These are phyloP conservation scores for Diglossa brunneiventris DNA, from an alignment of 2,113 vertebrate genomes.

Conservation along the genomic window DNA sequence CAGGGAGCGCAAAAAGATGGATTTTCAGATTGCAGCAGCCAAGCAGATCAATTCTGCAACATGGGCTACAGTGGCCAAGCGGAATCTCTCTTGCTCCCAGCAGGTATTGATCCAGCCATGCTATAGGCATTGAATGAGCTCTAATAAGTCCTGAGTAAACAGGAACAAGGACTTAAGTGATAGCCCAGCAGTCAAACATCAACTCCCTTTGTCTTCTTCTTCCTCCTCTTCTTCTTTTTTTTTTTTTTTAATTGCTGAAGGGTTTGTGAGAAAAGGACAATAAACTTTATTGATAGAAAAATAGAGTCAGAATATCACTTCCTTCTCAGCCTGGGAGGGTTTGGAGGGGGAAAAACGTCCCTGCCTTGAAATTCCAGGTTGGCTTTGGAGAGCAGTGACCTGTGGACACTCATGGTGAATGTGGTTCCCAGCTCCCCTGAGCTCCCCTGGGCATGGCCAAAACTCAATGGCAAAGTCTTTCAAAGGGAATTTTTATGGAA, in stretches of 20 bases:
- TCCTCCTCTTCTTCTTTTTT: constrained; percentile 21
- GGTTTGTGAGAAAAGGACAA: constrained; percentile 20
- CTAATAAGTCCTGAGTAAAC: constrained; percentile 75
- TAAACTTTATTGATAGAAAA: constrained; percentile 40
- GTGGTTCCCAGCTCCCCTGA: neutral
- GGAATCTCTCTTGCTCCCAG: constrained; percentile 76
- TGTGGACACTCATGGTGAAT: fast-evolving
- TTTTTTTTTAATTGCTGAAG: constrained; percentile 51
- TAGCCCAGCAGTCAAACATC: constrained; percentile 72
- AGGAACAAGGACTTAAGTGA: constrained; percentile 73
- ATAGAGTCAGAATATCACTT: constrained; percentile 11
- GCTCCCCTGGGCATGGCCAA: neutral
- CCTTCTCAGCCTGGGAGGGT: neutral
- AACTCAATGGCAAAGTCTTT: neutral
- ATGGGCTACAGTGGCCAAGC: constrained; percentile 70
- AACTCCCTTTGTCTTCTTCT: constrained; percentile 66
- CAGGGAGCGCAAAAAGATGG: constrained; percentile 64
- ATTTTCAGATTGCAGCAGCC: constrained; percentile 76
- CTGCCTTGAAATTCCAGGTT: neutral
- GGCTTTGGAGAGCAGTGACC: neutral
- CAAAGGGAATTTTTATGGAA: neutral
- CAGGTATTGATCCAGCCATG: constrained; percentile 78
- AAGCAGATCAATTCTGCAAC: constrained; percentile 81
- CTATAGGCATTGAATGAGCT: constrained; percentile 77
- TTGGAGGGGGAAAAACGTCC: neutral